Conservation (phyloP, 2,888 invertebrate species). For the Hypsopygia costalis region DNA sequence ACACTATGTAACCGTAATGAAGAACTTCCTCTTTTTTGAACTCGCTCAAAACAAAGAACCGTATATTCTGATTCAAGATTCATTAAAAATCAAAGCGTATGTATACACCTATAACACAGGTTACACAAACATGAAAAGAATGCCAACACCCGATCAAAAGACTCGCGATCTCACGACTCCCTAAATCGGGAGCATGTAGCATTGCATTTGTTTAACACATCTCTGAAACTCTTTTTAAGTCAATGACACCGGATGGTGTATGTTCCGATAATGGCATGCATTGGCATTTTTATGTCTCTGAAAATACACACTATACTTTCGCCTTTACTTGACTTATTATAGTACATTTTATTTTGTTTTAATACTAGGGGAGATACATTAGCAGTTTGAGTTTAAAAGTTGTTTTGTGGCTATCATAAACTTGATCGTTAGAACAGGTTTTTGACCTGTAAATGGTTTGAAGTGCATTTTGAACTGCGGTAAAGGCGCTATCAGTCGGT, state of each 20-base stretch:
- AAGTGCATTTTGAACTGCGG: no score
- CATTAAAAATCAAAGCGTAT: neutral
- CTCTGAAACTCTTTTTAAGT: slow-evolving; percentile 2
- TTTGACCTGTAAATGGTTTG: no score
- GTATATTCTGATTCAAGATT: neutral
- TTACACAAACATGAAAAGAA: slow-evolving; percentile 8
- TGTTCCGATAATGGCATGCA: slow-evolving; percentile 8
- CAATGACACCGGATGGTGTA: slow-evolving; percentile 10
- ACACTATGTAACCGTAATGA: neutral
- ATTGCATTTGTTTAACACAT: neutral
- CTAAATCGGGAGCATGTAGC: neutral
- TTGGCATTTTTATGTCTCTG: slow-evolving; percentile 10
- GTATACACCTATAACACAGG: neutral
- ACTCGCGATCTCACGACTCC: neutral
- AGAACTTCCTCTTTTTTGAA: neutral
- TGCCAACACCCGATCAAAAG: slow-evolving; percentile 13
- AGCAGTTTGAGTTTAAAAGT: no score
- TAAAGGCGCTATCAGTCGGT: no score
- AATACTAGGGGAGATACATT: neutral
- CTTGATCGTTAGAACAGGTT: no score
- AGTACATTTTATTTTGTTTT: neutral
- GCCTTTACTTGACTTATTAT: neutral
- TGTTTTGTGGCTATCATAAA: no score
- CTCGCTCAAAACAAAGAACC: neutral
- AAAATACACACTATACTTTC: neutral